Base-by-base conservation (phyloP, 2,888 invertebrate genomes). In the Caenorhabditis sulstoni region DNA sequence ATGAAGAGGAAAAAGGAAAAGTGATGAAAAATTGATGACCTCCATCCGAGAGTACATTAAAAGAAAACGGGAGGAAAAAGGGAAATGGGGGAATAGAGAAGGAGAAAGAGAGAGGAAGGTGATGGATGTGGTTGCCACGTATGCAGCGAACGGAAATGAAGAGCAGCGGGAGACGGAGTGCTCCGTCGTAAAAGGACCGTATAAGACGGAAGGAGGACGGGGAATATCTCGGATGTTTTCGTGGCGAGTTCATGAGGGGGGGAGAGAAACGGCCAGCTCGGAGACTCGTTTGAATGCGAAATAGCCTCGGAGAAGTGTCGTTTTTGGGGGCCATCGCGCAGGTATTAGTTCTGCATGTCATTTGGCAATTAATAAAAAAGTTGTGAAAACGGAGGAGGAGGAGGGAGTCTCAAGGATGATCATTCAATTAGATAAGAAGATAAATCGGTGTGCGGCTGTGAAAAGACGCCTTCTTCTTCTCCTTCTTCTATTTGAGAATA, bases 311-410 rank as follows among this genome's bases (percentile, higher is more conserved):
- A 29, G 29, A 7, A 29, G 29, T 5, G 7, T 5, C 7, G 29
- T 29, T 29, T 29, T 29, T 29, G 29, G 7, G 29, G 53, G 9
- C 16, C 44, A 22, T 52, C 64, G 39, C n/a, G n/a, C 3, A 29
- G 50, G 45, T 57, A 64, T 71, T 71, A 62, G 71, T 71, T 64
- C 64, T 73, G 73, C 73, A 64, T 73, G 73, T 64, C 73, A 64
- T 64, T 73, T 64, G 45, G 64, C 73, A 58, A 73, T 64, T 73
- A 73, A 73, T 73, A 73, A 73, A 58, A 73, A 73, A 73, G 73
- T 65, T 73, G 57, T 58, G 73, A 64, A 64, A 65, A 71, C 35
- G 20, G 23, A 8, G 22, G 53, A 35, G 16, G 53, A 16, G 39
- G 39, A n/a, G n/a, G n/a, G 29, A 29, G 29, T 29, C 29, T 18